Evolutionary conservation across 2,888 invertebrate species (phyloP), one percentile per base, ranked within the genome.

Genomic region (Leptodirus hochenwartii): DNA sequence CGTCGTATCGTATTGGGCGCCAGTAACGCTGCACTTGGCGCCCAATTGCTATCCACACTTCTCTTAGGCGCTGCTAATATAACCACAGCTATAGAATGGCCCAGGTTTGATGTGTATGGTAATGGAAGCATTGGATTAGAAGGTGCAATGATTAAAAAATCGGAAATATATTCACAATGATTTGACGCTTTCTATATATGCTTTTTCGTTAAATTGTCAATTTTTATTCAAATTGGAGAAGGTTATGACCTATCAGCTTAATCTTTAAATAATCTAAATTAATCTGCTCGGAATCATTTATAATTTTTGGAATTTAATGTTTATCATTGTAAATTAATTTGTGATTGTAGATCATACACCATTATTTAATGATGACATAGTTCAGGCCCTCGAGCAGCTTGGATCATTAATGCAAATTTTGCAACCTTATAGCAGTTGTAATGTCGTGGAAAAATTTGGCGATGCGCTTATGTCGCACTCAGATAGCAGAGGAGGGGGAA

Each of bases 401-500:
- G 36, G 43, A 3, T 42, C 42, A 35, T 43, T 52, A 22, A 37
- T 43, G 23, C 37, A 41, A 22, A 41, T 53, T 17, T 35, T 45
- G 15, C 50, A 50, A 39, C 67, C 66, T 1, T 66, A 64, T 43
- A 53, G 60, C 31, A 71, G 74, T 37, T 64, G 70, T 33, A 78
- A 78, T 57, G 59, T 71, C 31, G 66, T 78, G 33, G 64, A 66
- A 43, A 75, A 76, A 56, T 46, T 54, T 14, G 66, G 58, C 33
- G 75, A 77, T 53, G 59, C 56, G 32, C 59, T 76, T 35, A 57
- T 59, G 36, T 72, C 75, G 34, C 73, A 76, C 53, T 72, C 77
- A 4, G 78, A 78, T 52, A 71, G 72, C 42, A 61, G 78, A 47
- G 76, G 75, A 34, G 73, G 68, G 10, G 78, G 77, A 2, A 58